Evolutionary conservation across 2,888 invertebrate genomes (phyloP).

Genomic region (Dascillus cervinus): DNA sequence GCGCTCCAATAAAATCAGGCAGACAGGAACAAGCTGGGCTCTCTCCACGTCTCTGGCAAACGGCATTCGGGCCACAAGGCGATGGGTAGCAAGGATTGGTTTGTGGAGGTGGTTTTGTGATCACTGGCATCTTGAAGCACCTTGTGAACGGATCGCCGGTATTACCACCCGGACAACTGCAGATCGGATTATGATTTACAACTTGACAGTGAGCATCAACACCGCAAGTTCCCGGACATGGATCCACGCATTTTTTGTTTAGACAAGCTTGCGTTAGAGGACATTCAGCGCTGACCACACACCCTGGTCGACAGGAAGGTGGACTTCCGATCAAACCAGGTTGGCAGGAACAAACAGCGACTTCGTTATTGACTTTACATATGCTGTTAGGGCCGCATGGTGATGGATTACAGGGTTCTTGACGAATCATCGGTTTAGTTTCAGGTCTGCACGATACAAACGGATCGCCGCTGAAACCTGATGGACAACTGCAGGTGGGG

Average conservation of each 20-base stretch:
- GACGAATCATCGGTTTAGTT: neutral
- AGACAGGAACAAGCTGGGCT: slow-evolving; percentile 53
- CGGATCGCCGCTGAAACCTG: slow-evolving; percentile 70
- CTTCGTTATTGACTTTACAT: slow-evolving; percentile 54
- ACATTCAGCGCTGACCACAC: slow-evolving; percentile 63
- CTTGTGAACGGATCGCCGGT: slow-evolving; percentile 60
- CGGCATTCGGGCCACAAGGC: slow-evolving; percentile 72
- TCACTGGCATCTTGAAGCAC: slow-evolving; percentile 36
- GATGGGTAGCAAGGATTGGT: slow-evolving; percentile 61
- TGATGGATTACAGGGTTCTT: slow-evolving; percentile 54
- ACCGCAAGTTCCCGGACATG: slow-evolving; percentile 63
- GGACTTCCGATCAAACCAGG: slow-evolving; percentile 56
- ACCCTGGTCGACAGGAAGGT: slow-evolving; percentile 63
- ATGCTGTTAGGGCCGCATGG: slow-evolving; percentile 59
- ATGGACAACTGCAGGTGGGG: slow-evolving; percentile 70
- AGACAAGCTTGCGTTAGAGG: slow-evolving; percentile 57
- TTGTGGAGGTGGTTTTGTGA: slow-evolving; percentile 26
- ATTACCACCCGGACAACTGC: slow-evolving; percentile 53
- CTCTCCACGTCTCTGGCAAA: slow-evolving; percentile 57
- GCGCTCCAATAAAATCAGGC: slow-evolving; percentile 51
- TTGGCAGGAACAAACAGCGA: slow-evolving; percentile 63
- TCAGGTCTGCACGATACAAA: slow-evolving; percentile 49
- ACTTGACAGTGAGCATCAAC: slow-evolving; percentile 62
- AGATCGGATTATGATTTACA: slow-evolving; percentile 66
- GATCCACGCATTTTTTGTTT: slow-evolving; percentile 62